Conservation (phyloP, 2,888 invertebrate genomes). For the Apodemia hepburni region DNA sequence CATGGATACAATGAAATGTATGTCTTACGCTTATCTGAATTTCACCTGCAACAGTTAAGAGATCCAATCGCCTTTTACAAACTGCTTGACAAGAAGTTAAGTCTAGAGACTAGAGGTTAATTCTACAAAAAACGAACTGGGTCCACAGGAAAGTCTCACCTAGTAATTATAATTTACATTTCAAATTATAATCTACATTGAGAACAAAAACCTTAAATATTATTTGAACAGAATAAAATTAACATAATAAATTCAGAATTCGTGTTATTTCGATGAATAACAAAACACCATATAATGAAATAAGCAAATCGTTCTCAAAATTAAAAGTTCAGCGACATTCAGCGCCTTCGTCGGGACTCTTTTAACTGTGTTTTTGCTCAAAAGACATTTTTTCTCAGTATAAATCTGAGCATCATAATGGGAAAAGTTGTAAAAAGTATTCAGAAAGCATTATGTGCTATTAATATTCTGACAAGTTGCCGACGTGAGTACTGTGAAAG, state of each 20-base stretch:
- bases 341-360: slow-evolving; percentile 37
- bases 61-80: too few species aligned
- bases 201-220: not conserved
- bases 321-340: slow-evolving; percentile 57
- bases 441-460: slow-evolving; percentile 71
- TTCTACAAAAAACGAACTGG: too few species aligned
- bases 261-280: not conserved
- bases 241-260: not conserved
- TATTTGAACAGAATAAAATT: slow-evolving; percentile 8
- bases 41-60: too few species aligned
- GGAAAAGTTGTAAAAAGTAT: slow-evolving; percentile 79
- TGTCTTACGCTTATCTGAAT: too few species aligned
- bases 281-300: slow-evolving; percentile 7
- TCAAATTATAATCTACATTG: not conserved
- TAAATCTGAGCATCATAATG: slow-evolving; percentile 69
- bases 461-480: slow-evolving; percentile 73
- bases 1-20: too few species aligned
- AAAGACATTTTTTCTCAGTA: slow-evolving; percentile 61
- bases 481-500: slow-evolving; percentile 35
- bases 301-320: slow-evolving; percentile 7
- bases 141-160: too few species aligned
- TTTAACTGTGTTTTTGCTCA: slow-evolving; percentile 40
- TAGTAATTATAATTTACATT: not conserved
- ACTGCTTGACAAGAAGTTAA: too few species aligned
- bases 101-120: too few species aligned